Conservation (phyloP, 2,888 invertebrate genomes). For the Mesoligia furuncula region DNA sequence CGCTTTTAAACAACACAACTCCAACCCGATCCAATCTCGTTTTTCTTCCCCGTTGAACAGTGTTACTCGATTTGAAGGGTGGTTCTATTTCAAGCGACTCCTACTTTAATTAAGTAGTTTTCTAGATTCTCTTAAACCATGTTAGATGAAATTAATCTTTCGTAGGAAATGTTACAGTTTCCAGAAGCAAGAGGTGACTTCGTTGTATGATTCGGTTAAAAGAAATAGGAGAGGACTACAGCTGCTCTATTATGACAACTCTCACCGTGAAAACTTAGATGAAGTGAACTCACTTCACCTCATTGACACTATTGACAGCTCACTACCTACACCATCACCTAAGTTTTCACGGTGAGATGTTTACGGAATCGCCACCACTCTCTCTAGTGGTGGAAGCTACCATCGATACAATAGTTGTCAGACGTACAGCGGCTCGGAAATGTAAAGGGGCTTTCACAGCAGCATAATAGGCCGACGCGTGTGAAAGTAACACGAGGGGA, state of each 20-base stretch:
- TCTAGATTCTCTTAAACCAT: not conserved
- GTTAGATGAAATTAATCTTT: constrained; percentile 4
- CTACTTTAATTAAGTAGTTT: not conserved
- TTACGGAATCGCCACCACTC: too few relatives aligned
- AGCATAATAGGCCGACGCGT: constrained; percentile 66
- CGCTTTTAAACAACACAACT: constrained; percentile 22
- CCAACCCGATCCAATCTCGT: constrained; percentile 7
- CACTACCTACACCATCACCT: too few relatives aligned
- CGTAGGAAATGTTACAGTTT: not conserved
- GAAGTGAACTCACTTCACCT: too few relatives aligned
- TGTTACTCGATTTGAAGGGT: constrained; percentile 2
- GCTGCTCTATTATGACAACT: too few relatives aligned
- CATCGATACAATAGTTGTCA: constrained; percentile 74
- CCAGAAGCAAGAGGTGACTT: not conserved
- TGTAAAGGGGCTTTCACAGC: constrained; percentile 66
- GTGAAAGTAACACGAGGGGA: constrained; percentile 63
- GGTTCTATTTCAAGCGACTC: not conserved
- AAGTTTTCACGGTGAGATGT: too few relatives aligned
- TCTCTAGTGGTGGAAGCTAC: constrained; percentile 11
- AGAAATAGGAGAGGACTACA: constrained; percentile 4
- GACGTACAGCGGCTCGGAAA: constrained; percentile 68
- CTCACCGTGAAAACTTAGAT: too few relatives aligned
- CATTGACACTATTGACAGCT: too few relatives aligned
- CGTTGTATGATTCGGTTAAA: constrained; percentile 19
- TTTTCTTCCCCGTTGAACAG: not conserved